These are phyloP conservation scores for Campoplex nolae DNA, from an alignment of 2,888 invertebrate genomes.

Conservation along the genomic window DNA sequence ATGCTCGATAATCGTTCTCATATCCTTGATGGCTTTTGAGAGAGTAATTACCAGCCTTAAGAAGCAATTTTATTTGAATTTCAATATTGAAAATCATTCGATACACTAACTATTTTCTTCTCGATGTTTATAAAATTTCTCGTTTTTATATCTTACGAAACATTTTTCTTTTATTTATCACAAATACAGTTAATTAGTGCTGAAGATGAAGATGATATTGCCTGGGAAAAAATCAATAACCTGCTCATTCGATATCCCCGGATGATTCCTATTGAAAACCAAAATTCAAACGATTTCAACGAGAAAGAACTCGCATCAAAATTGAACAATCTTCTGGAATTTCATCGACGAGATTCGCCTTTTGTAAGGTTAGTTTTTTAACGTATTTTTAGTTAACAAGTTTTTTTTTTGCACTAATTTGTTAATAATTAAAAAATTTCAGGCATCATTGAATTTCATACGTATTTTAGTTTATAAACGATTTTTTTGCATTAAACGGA, in stretches of 20 bases:
- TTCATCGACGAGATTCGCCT: constrained; percentile 46
- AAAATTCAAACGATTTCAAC: constrained; percentile 20
- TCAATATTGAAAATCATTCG: neutral
- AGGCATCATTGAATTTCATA: neutral
- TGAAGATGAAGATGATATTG: constrained; percentile 60
- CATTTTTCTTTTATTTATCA: neutral
- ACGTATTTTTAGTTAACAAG: neutral
- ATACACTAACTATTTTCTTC: neutral
- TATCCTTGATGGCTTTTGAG: constrained; percentile 54
- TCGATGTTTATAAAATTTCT: neutral
- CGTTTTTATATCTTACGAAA: constrained; percentile 1
- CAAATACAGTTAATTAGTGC: constrained; percentile 48
- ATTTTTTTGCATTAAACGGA: neutral
- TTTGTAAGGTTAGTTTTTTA: constrained; percentile 58
- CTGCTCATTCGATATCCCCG: constrained; percentile 53
- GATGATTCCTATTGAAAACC: constrained; percentile 38
- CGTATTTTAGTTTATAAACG: neutral
- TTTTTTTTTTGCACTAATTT: neutral
- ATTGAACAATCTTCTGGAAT: constrained; percentile 60
- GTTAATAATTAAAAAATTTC: neutral
- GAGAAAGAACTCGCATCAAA: constrained; percentile 59
- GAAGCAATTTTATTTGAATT: constrained; percentile 1
- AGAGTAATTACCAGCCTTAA: constrained; percentile 42
- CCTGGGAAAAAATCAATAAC: constrained; percentile 59
- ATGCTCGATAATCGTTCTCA: constrained; percentile 51